Evolutionary conservation across 2,888 invertebrate species (phyloP).

Genomic region (Tenthredo amoena): DNA sequence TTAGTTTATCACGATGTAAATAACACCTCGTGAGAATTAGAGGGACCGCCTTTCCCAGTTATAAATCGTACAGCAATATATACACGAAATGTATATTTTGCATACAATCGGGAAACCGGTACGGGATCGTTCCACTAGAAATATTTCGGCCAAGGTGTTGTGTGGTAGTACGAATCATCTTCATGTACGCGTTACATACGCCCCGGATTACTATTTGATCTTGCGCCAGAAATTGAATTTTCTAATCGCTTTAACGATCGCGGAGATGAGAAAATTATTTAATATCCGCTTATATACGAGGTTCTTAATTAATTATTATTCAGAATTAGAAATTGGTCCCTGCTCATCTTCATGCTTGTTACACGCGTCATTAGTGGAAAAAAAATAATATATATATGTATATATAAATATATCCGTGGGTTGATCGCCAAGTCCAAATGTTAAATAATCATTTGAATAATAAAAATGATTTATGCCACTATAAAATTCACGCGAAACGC

Average conservation of each 20-base stretch:
- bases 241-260: background rate
- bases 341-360: background rate
- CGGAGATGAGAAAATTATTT: background rate
- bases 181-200: background rate
- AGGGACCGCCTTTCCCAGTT: constrained; percentile 27
- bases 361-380: background rate
- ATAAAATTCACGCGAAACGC: constrained; percentile 5
- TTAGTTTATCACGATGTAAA: constrained; percentile 26
- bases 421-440: background rate
- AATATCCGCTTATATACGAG: background rate
- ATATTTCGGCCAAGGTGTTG: constrained; percentile 67
- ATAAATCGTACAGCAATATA: constrained; percentile 54
- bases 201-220: constrained; percentile 7
- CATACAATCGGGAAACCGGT: constrained; percentile 66
- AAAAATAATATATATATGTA: background rate
- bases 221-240: constrained; percentile 36
- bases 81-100: constrained; percentile 68
- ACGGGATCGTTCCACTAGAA: constrained; percentile 61
- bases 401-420: background rate
- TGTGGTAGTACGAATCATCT: background rate
- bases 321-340: background rate
- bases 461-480: background rate
- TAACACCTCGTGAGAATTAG: constrained; percentile 27
- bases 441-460: constrained; percentile 8
- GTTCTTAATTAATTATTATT: constrained; percentile 6